These are phyloP conservation scores for Mythimna ferrago DNA, from an alignment of 2,888 invertebrate genomes.

Conservation along the genomic window DNA sequence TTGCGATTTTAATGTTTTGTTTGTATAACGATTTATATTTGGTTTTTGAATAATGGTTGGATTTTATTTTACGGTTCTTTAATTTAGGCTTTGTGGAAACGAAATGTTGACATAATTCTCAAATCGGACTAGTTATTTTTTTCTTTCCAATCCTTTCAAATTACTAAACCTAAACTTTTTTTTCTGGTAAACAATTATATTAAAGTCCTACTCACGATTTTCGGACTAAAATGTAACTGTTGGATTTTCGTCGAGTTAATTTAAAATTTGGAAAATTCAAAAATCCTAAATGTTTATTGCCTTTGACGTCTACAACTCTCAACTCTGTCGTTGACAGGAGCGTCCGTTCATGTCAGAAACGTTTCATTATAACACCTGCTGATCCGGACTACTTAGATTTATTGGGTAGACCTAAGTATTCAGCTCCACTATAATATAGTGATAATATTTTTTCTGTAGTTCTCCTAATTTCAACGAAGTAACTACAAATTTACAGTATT, in stretches of 20 bases:
- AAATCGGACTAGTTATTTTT: neutral
- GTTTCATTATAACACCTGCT: constrained; percentile 2
- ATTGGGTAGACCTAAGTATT: too few relatives aligned
- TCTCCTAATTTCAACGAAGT: too few relatives aligned
- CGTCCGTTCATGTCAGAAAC: neutral
- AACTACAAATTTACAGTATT: too few relatives aligned
- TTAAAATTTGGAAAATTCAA: too few relatives aligned
- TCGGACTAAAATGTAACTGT: neutral
- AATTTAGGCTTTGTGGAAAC: neutral
- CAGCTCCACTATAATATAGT: too few relatives aligned
- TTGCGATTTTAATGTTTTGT: constrained; percentile 12
- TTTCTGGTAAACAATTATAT: neutral
- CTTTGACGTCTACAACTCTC: neutral
- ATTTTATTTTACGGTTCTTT: constrained; percentile 5
- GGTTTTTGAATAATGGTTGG: neutral
- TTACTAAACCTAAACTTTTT: neutral
- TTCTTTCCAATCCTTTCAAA: neutral
- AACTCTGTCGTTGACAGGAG: neutral
- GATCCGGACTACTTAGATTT: neutral
- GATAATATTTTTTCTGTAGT: too few relatives aligned
- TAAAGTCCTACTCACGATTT: neutral
- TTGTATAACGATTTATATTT: constrained; percentile 20
- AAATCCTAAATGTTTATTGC: too few relatives aligned
- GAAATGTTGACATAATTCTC: neutral
- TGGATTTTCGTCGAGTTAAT: too few relatives aligned